Conservation (phyloP, 2,113 vertebrate genomes). For the Rhinopomastus cyanomelas region DNA sequence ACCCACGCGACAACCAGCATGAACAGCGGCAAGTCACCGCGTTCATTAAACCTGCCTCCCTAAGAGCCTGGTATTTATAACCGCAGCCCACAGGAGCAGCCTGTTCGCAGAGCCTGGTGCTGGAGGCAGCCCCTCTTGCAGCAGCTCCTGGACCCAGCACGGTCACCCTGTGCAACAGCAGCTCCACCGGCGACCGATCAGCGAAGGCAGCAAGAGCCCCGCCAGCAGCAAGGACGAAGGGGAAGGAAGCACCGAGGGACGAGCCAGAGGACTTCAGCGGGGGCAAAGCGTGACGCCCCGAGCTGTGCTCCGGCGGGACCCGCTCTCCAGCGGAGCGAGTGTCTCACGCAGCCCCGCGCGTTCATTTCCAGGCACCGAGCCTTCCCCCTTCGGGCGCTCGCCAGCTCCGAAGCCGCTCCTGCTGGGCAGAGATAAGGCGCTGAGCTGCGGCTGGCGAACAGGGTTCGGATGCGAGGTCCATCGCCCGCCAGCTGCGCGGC, state of each 20-base stretch:
- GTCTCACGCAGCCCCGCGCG: background rate
- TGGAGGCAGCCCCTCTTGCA: constrained; percentile 11
- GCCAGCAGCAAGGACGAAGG: background rate
- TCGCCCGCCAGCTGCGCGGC: constrained; percentile 38
- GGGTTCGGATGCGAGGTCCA: no score
- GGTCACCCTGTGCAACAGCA: no score
- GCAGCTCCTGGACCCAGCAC: background rate
- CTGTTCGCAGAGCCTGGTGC: constrained; percentile 37
- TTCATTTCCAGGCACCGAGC: background rate
- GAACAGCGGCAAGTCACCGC: constrained; percentile 28
- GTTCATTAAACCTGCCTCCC: constrained; percentile 44
- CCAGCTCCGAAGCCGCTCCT: background rate
- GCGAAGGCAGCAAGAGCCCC: background rate
- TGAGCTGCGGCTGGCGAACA: background rate
- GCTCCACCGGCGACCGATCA: background rate
- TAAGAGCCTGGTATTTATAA: constrained; percentile 54
- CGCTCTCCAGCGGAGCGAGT: background rate
- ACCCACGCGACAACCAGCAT: constrained; percentile 19
- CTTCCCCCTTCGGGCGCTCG: background rate
- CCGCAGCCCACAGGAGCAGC: constrained; percentile 28
- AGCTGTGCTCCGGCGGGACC: background rate
- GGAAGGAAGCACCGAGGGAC: background rate
- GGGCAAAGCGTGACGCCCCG: background rate
- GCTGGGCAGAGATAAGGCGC: constrained; percentile 37
- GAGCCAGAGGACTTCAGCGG: background rate